Conservation (phyloP, 2,797 vertebrate genomes). For the Hydrocynus forskahlii region DNA sequence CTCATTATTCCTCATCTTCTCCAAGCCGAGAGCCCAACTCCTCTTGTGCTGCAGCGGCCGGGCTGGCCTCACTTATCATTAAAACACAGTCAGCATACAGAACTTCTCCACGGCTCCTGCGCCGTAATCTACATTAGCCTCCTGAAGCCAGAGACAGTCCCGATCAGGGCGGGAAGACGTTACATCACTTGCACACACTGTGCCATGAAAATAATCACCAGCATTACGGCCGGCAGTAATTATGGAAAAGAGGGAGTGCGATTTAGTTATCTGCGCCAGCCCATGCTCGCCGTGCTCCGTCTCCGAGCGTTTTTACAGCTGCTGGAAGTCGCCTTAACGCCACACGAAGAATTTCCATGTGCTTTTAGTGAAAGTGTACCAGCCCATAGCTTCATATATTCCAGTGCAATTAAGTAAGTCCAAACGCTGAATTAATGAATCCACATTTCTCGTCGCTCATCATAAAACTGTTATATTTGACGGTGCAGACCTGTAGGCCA, state of each 20-base stretch:
- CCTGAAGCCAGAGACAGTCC: background rate
- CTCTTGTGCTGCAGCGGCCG: background rate
- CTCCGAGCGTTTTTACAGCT: background rate
- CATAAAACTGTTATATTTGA: background rate
- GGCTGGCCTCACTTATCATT: background rate
- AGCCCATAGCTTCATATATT: background rate
- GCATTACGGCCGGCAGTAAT: conserved; percentile 26
- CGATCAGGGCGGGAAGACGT: background rate
- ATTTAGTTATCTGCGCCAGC: conserved; percentile 38
- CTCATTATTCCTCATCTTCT: conserved; percentile 1
- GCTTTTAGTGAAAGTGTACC: background rate
- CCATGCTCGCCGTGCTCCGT: conserved; percentile 24
- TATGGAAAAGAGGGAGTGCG: conserved; percentile 24
- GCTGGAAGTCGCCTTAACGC: conserved; percentile 31
- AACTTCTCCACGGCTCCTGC: background rate
- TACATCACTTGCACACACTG: background rate
- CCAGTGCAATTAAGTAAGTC: background rate
- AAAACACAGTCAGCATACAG: conserved; percentile 6
- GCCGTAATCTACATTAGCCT: background rate
- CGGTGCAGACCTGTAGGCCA: background rate
- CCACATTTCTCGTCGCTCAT: background rate
- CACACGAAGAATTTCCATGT: background rate
- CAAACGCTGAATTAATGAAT: background rate
- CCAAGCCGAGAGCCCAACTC: background rate
- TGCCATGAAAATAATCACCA: conserved; percentile 13